These are phyloP conservation scores for Cuculus canorus DNA, from an alignment of 2,797 vertebrate species.

Conservation along the genomic window DNA sequence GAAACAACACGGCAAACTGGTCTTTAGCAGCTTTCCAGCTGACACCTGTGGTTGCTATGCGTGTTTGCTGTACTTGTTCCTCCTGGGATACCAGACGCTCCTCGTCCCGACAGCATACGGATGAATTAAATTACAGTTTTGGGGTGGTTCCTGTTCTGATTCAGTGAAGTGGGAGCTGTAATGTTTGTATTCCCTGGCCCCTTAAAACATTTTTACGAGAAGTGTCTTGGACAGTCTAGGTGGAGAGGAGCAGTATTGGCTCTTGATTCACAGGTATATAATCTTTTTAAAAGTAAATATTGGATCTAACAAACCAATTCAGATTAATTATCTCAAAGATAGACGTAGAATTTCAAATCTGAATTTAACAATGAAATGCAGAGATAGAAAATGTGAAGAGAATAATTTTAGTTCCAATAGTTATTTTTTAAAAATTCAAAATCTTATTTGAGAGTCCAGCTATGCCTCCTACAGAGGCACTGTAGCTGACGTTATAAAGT, in stretches of 20 bases:
- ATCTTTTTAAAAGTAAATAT: not conserved
- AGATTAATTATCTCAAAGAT: not conserved
- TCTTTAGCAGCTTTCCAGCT: not conserved
- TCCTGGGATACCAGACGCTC: not conserved
- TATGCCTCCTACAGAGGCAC: not conserved
- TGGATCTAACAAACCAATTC: not conserved
- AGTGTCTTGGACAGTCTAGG: not conserved
- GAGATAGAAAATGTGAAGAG: not conserved
- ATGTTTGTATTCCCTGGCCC: not conserved
- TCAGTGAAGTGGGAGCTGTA: not conserved
- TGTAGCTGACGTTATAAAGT: not conserved
- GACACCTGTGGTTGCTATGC: not conserved
- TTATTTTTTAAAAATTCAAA: not conserved
- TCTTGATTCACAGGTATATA: not conserved
- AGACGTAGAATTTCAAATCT: not conserved
- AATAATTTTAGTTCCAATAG: slow-evolving; percentile 21
- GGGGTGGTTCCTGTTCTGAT: not conserved
- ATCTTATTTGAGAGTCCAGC: not conserved
- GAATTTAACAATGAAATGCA: slow-evolving; percentile 2
- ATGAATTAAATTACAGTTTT: not conserved
- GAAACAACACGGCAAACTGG: not conserved
- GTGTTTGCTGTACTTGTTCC: not conserved
- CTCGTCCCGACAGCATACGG: not conserved
- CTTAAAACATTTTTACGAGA: not conserved
- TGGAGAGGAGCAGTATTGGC: not conserved